Conservation (phyloP, 2,888 invertebrate genomes). For the Pachymerium ferrugineum region DNA sequence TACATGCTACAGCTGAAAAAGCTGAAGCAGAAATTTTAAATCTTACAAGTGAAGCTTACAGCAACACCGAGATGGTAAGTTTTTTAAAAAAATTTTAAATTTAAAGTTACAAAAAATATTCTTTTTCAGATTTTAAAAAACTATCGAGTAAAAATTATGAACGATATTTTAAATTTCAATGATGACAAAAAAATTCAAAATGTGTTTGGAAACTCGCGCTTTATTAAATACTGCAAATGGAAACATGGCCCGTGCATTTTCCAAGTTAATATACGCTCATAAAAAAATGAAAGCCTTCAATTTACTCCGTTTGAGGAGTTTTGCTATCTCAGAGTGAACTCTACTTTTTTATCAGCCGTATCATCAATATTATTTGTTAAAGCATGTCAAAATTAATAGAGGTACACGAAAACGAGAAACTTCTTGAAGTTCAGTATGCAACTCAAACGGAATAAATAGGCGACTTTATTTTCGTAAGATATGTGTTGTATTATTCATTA, state of each 20-base stretch:
- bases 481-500: background rate
- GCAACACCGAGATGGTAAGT: no score
- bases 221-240: background rate
- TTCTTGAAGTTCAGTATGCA: no score
- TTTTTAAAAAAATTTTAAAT: background rate
- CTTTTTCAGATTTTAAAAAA: background rate
- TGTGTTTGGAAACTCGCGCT: background rate
- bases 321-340: no score
- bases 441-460: no score
- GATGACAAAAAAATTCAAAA: background rate
- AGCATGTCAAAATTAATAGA: no score
- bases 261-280: background rate
- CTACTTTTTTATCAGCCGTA: no score
- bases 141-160: slow-evolving; percentile 10
- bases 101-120: no score
- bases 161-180: background rate
- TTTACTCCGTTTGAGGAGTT: no score
- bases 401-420: no score
- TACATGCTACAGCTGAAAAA: background rate
- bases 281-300: no score
- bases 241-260: background rate
- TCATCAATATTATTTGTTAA: no score
- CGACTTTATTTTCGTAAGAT: no score
- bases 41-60: background rate
- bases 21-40: background rate